Conservation (phyloP, 1,140 invertebrate species). For the Teleopsis dalmanni region DNA sequence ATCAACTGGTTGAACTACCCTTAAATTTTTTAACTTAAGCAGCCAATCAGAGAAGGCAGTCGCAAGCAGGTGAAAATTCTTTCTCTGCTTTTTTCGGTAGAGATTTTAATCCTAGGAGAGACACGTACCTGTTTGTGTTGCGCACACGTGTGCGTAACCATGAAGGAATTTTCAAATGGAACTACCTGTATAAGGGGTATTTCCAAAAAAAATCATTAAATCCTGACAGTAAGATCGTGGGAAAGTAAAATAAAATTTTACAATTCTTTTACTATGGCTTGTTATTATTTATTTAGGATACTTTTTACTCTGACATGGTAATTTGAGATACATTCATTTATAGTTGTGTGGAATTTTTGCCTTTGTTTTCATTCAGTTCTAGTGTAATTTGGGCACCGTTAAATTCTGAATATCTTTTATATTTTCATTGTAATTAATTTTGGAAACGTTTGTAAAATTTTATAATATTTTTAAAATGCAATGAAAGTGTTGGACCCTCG, state of each 20-base stretch:
- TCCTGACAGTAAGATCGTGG: slow-evolving; percentile 1
- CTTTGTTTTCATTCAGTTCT: not conserved
- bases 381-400: no score
- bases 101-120: no score
- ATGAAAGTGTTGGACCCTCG: slow-evolving; percentile 26
- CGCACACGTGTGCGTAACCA: no score
- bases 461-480: no score
- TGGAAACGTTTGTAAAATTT: not conserved
- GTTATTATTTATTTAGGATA: not conserved
- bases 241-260: slow-evolving; percentile 10
- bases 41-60: no score
- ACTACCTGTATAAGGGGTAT: not conserved
- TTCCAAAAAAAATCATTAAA: not conserved
- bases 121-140: no score
- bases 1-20: no score
- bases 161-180: no score
- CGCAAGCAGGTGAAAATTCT: no score
- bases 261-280: not conserved
- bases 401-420: not conserved
- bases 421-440: not conserved
- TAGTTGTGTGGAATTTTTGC: not conserved
- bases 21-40: no score
- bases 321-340: slow-evolving; percentile 4
- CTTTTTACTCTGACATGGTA: slow-evolving; percentile 1
- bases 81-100: no score